These are phyloP conservation scores for Nothocercus nigrocapillus DNA, from an alignment of 2,113 vertebrate species.

Conservation along the genomic window DNA sequence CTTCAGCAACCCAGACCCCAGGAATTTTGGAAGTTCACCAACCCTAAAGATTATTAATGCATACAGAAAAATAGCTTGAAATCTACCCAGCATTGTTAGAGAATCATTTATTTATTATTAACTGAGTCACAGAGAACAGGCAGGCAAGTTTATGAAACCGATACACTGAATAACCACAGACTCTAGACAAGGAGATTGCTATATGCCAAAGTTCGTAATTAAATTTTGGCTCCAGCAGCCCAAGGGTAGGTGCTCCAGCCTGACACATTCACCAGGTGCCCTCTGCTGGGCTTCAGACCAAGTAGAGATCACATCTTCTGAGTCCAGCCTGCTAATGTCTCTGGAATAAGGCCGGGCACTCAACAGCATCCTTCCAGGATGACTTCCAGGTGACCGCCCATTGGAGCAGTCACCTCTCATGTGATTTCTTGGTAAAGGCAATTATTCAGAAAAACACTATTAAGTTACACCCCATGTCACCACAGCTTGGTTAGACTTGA, in stretches of 20 bases:
- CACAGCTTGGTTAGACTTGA: neutral
- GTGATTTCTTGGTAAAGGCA: neutral
- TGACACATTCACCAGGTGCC: constrained; percentile 58
- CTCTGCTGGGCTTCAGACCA: constrained; percentile 33
- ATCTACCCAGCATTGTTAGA: constrained; percentile 51
- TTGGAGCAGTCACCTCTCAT: neutral
- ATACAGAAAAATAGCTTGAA: constrained; percentile 61
- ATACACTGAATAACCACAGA: neutral
- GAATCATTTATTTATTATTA: constrained; percentile 68
- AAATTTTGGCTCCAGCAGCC: neutral
- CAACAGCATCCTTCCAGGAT: neutral
- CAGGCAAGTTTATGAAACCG: constrained; percentile 40
- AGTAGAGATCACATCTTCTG: neutral
- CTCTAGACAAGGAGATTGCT: neutral
- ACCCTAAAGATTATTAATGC: constrained; percentile 35
- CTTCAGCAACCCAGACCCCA: constrained; percentile 46
- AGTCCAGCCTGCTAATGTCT: neutral
- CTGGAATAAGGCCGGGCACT: neutral
- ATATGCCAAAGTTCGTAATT: constrained; percentile 27
- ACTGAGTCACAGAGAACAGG: constrained; percentile 61
- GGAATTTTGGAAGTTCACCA: constrained; percentile 57
- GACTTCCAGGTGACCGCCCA: neutral
- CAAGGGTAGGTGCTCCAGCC: neutral
- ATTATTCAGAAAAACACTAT: neutral
- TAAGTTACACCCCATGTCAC: neutral